phyloP scores from a whole-genome alignment of 2,113 vertebrate species.

The Setophaga kirtlandii region DNA sequence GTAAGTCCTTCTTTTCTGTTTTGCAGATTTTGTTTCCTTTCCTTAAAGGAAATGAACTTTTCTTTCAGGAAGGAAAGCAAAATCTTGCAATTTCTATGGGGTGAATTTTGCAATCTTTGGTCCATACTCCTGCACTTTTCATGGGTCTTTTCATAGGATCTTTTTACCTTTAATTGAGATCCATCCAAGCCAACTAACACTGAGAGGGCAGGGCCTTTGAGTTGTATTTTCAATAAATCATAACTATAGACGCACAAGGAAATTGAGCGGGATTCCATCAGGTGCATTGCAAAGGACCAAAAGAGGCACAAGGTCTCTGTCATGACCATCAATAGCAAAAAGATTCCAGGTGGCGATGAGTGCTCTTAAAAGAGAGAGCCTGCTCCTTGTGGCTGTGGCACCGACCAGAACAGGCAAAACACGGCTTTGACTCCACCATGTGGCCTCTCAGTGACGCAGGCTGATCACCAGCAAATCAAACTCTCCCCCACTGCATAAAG shows the following conservation, averaged over 20 bases:
- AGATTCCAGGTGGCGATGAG: background rate
- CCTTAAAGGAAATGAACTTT: no score
- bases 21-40: no score
- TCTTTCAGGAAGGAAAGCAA: no score
- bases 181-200: no score
- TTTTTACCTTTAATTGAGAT: no score
- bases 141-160: no score
- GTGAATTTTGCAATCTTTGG: no score
- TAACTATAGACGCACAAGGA: background rate
- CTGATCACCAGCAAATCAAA: accelerated
- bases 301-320: background rate
- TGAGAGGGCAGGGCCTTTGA: background rate
- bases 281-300: no score
- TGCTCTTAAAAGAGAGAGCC: background rate
- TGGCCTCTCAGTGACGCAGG: background rate
- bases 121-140: no score
- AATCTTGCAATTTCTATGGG: no score
- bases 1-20: no score
- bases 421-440: constrained; percentile 31
- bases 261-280: no score
- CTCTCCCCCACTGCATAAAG: background rate
- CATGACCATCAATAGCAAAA: background rate
- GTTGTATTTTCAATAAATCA: background rate
- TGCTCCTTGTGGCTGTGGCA: background rate
- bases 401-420: background rate